These are phyloP conservation scores for Presbytis comata DNA, from an alignment of 2,797 vertebrate genomes.

Conservation along the genomic window DNA sequence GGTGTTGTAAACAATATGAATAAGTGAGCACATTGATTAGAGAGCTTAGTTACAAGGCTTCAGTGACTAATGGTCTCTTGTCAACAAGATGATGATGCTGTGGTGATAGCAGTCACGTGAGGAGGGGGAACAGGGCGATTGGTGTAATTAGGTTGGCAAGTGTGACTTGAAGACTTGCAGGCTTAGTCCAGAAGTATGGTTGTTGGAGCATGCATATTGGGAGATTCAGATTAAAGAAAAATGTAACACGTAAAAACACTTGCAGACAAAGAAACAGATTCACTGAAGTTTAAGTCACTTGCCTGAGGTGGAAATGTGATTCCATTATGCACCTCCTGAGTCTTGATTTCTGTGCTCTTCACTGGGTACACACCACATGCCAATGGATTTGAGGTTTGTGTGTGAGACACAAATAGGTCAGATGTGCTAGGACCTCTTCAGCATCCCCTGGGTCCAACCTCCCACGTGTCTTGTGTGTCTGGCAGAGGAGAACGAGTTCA, in stretches of 20 bases:
- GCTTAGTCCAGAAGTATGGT: background rate
- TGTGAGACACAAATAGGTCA: background rate
- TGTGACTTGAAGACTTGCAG: background rate
- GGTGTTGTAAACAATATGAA: background rate
- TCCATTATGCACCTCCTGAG: background rate
- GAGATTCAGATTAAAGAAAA: background rate
- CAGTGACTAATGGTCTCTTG: background rate
- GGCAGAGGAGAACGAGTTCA: slow-evolving; percentile 98
- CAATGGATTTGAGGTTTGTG: background rate
- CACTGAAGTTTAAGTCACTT: background rate
- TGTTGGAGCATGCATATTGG: background rate
- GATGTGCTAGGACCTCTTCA: fast-evolving
- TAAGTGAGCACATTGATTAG: background rate
- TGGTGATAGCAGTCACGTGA: fast-evolving
- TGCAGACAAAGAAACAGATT: background rate
- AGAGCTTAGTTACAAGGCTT: background rate
- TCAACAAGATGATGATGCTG: background rate
- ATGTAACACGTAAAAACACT: background rate
- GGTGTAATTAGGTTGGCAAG: background rate
- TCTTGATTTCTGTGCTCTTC: background rate
- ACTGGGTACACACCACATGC: fast-evolving
- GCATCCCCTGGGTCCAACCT: fast-evolving
- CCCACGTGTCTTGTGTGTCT: background rate
- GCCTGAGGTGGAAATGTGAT: background rate
- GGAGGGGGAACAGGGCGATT: fast-evolving